Evolutionary conservation across 2,797 vertebrate species (phyloP).

Genomic region (Rallus crepitans): DNA sequence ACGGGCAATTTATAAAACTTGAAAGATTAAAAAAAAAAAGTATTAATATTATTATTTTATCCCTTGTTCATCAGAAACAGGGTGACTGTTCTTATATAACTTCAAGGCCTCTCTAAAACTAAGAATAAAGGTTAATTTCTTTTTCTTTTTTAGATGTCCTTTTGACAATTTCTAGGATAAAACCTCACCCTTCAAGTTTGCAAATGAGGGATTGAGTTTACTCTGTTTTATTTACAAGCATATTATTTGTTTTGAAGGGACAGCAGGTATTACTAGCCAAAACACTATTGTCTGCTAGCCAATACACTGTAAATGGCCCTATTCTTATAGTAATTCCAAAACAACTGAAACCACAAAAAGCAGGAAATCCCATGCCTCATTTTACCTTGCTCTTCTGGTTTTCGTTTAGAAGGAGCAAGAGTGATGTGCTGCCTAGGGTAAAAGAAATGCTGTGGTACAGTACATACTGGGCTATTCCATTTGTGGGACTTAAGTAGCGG

Average conservation of each 20-base stretch:
- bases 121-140: neutral
- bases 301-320: neutral
- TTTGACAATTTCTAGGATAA: neutral
- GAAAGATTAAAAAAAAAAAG: conserved; percentile 21
- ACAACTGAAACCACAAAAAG: neutral
- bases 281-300: neutral
- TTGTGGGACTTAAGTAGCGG: neutral
- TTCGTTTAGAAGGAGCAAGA: neutral
- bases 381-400: neutral
- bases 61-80: conserved; percentile 34
- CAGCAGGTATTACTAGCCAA: neutral
- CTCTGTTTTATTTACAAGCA: neutral
- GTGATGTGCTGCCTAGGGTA: neutral
- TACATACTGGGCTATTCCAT: neutral
- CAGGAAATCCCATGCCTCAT: neutral
- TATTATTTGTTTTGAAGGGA: neutral
- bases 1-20: conserved; percentile 58
- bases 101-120: conserved; percentile 4
- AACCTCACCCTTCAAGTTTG: neutral
- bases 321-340: neutral
- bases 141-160: neutral
- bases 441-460: neutral
- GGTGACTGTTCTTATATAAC: neutral
- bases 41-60: conserved; percentile 37
- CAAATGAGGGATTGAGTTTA: neutral